A percentile compares a stretch with the other conserved stretches of the same genome.
These are phyloP conservation scores for Caenorhabditis drosophilae DNA, from an alignment of 2,888 invertebrate genomes.

Conservation along the genomic window DNA sequence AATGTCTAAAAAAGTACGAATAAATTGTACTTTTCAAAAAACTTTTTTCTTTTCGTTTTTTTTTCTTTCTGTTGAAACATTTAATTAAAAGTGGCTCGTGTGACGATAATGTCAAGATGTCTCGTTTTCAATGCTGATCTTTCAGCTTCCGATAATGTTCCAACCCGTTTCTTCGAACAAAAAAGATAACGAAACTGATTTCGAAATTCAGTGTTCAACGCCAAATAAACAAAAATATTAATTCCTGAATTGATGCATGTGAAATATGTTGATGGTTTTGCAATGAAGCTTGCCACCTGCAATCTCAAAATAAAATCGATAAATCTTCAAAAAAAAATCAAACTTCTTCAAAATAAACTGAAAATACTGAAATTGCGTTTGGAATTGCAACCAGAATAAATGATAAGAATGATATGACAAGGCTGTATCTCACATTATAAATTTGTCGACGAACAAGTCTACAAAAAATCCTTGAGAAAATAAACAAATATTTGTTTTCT, in stretches of 20 bases:
- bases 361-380: slow-evolving; percentile 48
- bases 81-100: too few relatives aligned
- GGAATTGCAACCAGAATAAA: slow-evolving; percentile 50
- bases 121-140: too few relatives aligned
- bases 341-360: slow-evolving; percentile 43
- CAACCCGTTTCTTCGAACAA: slow-evolving; percentile 31
- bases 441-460: slow-evolving; percentile 41
- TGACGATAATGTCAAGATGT: too few relatives aligned
- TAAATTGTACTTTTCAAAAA: too few relatives aligned
- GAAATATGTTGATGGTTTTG: slow-evolving; percentile 51
- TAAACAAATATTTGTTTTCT: slow-evolving; percentile 4
- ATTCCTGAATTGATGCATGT: slow-evolving; percentile 54
- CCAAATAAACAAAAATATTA: slow-evolving; percentile 54
- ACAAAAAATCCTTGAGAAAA: slow-evolving; percentile 12
- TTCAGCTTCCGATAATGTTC: too few relatives aligned
- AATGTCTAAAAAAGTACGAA: too few relatives aligned
- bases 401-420: slow-evolving; percentile 48
- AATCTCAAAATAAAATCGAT: slow-evolving; percentile 9
- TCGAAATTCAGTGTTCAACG: slow-evolving; percentile 49
- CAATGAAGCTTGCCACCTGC: slow-evolving; percentile 46
- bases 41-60: too few relatives aligned
- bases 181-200: slow-evolving; percentile 39
- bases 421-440: slow-evolving; percentile 45
- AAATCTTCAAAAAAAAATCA: slow-evolving; percentile 1
- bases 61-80: too few relatives aligned